Evolutionary conservation across 2,888 invertebrate species (phyloP), one percentile per base, ranked within the genome.

Genomic region (Emmelina monodactyla): DNA sequence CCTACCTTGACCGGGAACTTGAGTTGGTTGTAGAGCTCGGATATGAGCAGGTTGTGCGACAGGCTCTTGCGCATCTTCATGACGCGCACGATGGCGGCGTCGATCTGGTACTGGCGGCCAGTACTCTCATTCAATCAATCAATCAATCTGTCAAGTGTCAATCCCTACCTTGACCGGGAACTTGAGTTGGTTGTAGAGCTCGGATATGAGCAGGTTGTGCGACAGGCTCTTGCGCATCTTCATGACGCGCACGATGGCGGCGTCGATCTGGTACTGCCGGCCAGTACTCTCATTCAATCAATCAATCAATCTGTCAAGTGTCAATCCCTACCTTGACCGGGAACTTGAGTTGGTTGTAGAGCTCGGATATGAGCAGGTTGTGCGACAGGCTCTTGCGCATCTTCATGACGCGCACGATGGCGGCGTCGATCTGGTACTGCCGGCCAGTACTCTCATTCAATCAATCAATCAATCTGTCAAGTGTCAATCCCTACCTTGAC

Each of bases 51-150:
- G 79, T 94, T 96, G 83, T 99, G 99, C 43, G 92, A 90, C 37
- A 99, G 85, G 9, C 93, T 91, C 80, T 98, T 98, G 33, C 98
- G 83, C 89, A 96, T 98, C 84, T 99, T 99, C 99, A 99, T 99
- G 59, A 98, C 97, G 55, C 97, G 86, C 39, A 97, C 99, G 62
- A 99, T 94, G 49, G 98, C 98, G 40, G 99, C 99, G 82, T 99
- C 99, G 59, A 99, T 98, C 84, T 99, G 97, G 79, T 98, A 99
- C 75, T 98, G 98, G 33, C 99, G 85, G 82, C 99, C 99, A n/a
- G n/a, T n/a, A n/a, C n/a, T n/a, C n/a, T n/a, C n/a, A n/a, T n/a
- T n/a, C n/a, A n/a, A n/a, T n/a, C n/a, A n/a, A n/a, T n/a, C n/a
- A n/a, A n/a, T n/a, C n/a, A n/a, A n/a, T n/a, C n/a, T n/a, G n/a